phyloP scores from a whole-genome alignment of 2,888 invertebrate species.

The Eupithecia vulgata region DNA sequence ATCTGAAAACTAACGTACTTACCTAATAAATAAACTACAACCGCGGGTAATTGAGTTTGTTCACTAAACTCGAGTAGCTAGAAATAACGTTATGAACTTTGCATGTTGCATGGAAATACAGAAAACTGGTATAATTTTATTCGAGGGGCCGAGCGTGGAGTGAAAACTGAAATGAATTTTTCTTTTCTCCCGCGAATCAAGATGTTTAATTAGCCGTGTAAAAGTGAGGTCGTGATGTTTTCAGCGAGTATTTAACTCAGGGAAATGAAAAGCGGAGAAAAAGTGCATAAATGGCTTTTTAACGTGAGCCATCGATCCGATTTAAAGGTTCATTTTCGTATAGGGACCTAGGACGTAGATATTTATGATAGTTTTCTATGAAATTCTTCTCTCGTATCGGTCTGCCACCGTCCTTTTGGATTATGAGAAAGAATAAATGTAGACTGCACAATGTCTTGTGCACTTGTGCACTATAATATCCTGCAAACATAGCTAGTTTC shows the following conservation, averaged over 20 bases:
- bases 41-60: slow-evolving; percentile 8
- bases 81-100: slow-evolving; percentile 13
- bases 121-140: slow-evolving; percentile 4
- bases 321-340: neutral
- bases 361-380: neutral
- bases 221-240: slow-evolving; percentile 19
- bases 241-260: slow-evolving; percentile 12
- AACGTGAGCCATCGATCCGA: neutral
- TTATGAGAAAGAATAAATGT: neutral
- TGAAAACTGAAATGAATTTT: slow-evolving; percentile 28
- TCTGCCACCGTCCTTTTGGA: too few species aligned
- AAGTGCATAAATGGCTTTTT: neutral
- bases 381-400: neutral
- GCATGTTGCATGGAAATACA: slow-evolving; percentile 6
- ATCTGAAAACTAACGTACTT: neutral
- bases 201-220: slow-evolving; percentile 39
- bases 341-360: neutral
- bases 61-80: slow-evolving; percentile 4
- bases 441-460: too few species aligned
- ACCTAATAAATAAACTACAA: slow-evolving; percentile 8
- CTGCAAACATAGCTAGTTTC: too few species aligned
- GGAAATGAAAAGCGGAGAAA: slow-evolving; percentile 2
- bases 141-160: slow-evolving; percentile 3
- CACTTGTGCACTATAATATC: too few species aligned
- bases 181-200: slow-evolving; percentile 39